These are phyloP conservation scores for Exephanes ischioxanthus DNA, from an alignment of 2,888 invertebrate genomes.

Conservation along the genomic window DNA sequence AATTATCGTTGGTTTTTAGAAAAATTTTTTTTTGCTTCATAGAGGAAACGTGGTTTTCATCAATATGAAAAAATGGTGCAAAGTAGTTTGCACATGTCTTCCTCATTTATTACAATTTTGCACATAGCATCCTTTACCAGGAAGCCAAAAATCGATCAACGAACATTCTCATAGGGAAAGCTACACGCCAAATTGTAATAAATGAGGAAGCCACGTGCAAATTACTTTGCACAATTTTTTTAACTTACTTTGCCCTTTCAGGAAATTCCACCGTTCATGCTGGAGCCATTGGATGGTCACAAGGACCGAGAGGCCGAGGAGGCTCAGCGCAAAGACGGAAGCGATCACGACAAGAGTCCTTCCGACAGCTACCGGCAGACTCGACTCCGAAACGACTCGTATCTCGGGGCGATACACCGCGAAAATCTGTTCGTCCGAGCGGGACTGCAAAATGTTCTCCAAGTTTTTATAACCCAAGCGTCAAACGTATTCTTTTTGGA, in stretches of 20 bases:
- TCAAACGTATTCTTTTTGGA: conserved; percentile 96
- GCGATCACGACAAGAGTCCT: conserved; percentile 80
- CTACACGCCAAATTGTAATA: no score
- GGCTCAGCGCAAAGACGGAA: conserved; percentile 76
- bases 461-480: conserved; percentile 97
- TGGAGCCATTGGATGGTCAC: conserved; percentile 87
- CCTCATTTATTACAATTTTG: no score
- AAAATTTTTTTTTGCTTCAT: not conserved
- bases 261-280: conserved; percentile 93
- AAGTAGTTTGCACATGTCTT: no score
- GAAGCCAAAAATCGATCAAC: no score
- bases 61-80: no score
- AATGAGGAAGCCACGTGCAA: no score
- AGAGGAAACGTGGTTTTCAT: not conserved
- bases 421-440: conserved; percentile 93
- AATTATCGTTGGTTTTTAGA: not conserved
- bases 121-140: no score
- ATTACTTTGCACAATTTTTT: not conserved
- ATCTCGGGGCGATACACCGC: conserved; percentile 92
- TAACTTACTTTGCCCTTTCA: conserved; percentile 74
- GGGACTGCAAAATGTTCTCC: conserved; percentile 93
- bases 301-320: conserved; percentile 79
- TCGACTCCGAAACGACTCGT: conserved; percentile 93
- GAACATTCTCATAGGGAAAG: no score
- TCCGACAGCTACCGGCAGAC: conserved; percentile 81